Evolutionary conservation across 1,140 invertebrate species (phyloP).

Genomic region (Cyphomyrmex costatus): DNA sequence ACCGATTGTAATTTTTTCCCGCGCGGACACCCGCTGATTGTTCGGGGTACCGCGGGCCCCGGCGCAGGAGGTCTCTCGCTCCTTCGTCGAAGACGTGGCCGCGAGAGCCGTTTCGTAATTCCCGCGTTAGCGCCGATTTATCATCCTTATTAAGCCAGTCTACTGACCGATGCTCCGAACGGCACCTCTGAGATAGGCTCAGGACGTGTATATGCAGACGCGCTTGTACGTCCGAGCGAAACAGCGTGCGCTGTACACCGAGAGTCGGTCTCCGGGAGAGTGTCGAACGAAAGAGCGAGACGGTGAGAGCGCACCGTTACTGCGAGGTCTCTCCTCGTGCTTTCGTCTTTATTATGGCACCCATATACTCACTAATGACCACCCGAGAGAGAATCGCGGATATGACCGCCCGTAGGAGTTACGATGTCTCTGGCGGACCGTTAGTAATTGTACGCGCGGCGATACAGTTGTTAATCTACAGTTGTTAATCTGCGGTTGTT

Average conservation of each 20-base stretch:
- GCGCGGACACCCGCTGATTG: conserved; percentile 78
- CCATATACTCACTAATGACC: conserved; percentile 75
- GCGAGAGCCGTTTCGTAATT: conserved; percentile 68
- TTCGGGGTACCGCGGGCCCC: conserved; percentile 39
- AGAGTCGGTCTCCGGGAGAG: conserved; percentile 1
- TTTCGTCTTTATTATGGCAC: conserved; percentile 75
- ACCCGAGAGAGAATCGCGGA: conserved; percentile 60
- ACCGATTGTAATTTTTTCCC: conserved; percentile 68
- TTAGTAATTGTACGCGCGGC: conserved; percentile 71
- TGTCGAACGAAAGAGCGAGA: neutral
- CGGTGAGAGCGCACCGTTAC: conserved; percentile 43
- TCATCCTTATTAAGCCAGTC: conserved; percentile 77
- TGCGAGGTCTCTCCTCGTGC: conserved; percentile 50
- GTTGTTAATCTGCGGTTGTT: conserved; percentile 67
- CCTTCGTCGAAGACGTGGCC: conserved; percentile 41
- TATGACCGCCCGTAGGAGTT: conserved; percentile 65
- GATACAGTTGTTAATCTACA: conserved; percentile 73
- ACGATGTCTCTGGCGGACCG: conserved; percentile 70
- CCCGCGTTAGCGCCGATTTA: conserved; percentile 76
- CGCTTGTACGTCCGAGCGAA: neutral
- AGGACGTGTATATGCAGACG: conserved; percentile 46
- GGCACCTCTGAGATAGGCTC: conserved; percentile 44
- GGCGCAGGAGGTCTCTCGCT: conserved; percentile 73
- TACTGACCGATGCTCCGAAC: conserved; percentile 57
- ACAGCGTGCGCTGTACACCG: neutral